Evolutionary conservation across 2,888 invertebrate genomes (phyloP).

Genomic region (Allolobophora icterica): DNA sequence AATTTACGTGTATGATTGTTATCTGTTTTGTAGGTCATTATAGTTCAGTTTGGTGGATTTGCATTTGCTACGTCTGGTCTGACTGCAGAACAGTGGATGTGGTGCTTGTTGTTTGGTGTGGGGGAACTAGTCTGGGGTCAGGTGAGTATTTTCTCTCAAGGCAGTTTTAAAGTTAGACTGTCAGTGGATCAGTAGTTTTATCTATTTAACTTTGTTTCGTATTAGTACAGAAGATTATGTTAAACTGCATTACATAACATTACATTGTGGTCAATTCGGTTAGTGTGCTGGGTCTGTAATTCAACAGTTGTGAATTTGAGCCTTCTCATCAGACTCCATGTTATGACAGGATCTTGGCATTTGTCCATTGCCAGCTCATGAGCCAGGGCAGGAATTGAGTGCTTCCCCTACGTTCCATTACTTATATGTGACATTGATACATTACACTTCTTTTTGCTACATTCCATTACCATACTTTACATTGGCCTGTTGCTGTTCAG

Average conservation of each 20-base stretch:
- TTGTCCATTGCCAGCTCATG: background rate
- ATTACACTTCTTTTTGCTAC: background rate
- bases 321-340: background rate
- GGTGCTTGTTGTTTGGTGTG: constrained; percentile 96
- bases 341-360: background rate
- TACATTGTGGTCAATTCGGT: background rate
- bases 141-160: constrained; percentile 52
- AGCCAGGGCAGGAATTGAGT: background rate
- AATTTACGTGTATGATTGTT: background rate
- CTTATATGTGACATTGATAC: background rate
- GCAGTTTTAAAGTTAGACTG: background rate
- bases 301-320: background rate
- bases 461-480: background rate
- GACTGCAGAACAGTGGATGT: constrained; percentile 94
- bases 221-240: background rate
- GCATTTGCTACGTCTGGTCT: constrained; percentile 94
- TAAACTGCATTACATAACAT: background rate
- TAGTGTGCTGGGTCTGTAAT: background rate
- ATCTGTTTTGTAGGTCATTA: constrained; percentile 78
- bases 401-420: background rate
- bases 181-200: background rate
- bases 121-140: constrained; percentile 93
- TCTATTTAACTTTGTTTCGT: background rate
- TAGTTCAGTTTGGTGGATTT: constrained; percentile 94
- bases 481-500: background rate